Percentiles rank a stretch among this genome's conserved stretches.
Evolutionary conservation across 2,113 vertebrate species (phyloP).

Genomic region (Ascaphus truei): DNA sequence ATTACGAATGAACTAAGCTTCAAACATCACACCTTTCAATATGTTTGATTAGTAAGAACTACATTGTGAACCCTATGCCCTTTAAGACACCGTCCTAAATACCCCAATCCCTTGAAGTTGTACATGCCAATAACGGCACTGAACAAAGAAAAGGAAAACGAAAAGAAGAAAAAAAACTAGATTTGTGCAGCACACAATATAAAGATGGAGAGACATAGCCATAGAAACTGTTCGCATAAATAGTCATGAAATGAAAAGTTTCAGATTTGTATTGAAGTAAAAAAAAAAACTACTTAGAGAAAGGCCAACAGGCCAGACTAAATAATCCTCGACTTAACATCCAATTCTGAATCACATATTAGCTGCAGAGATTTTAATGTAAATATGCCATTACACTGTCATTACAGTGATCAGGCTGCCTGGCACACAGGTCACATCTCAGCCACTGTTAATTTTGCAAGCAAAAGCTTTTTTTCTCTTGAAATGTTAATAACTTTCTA

Average conservation of each 20-base stretch:
- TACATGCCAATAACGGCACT: background rate
- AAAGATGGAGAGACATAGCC: conserved; percentile 71
- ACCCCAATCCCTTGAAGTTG: no score
- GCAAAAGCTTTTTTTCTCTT: conserved; percentile 99
- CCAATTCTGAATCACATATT: conserved; percentile 98
- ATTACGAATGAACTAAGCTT: no score
- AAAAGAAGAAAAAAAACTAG: conserved; percentile 72
- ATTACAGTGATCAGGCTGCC: conserved; percentile 98
- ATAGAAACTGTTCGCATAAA: conserved; percentile 83
- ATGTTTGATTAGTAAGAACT: no score
- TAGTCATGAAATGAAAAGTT: conserved; percentile 98
- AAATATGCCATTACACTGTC: conserved; percentile 99
- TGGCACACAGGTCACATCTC: conserved; percentile 96
- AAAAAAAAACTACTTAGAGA: conserved; percentile 85
- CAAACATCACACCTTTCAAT: no score
- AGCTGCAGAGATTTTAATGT: conserved; percentile 99
- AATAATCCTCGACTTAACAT: conserved; percentile 99
- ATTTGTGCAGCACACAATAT: conserved; percentile 68
- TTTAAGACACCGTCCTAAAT: no score
- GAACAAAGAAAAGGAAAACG: conserved; percentile 54
- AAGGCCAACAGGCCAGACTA: conserved; percentile 97
- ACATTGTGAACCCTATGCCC: no score
- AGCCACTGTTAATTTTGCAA: conserved; percentile 99
- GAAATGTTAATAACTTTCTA: conserved; percentile 99
- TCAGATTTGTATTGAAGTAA: conserved; percentile 92